Base-by-base conservation (phyloP, 2,797 vertebrate genomes). In the Chaetophractus vellerosus region DNA sequence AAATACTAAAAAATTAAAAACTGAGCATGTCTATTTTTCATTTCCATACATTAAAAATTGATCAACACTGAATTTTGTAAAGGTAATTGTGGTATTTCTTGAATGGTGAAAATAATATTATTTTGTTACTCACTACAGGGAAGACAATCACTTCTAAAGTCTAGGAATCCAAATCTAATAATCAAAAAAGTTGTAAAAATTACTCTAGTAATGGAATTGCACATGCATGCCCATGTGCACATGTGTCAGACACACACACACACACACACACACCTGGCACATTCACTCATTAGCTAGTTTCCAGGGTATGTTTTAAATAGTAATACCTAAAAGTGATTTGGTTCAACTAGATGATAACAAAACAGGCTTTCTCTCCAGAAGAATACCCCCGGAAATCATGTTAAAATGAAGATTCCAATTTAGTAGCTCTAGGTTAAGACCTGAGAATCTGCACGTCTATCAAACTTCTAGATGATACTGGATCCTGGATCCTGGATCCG, bases 171-270 rank as follows among this genome's bases (percentile, higher is more conserved):
- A 18, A 55, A 55, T 18, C 18, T 16, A 55, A 55, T 28, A 28
- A 15, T 31, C 7, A 33, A 63, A 82, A 45, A n/a, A 64, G 23
- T 5, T 31, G 10, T 5, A 11, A 1, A 0, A 1, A 41, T 10
- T 55, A 21, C 1, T 59, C 4, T 23, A 69, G 24, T 6, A 28
- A 16, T 24, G 5, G 8, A 61, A 8, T 33, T 19, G 6, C 1
- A 24, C 8, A 23, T 1, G 1, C 3, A 10, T 9, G 4, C 0
- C 23, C 12, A 11, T 1, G 9, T 2, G 1, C 21, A 12, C 5
- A 23, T 26, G 33, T 5, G 0, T 45, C 45, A 45, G 5, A 7
- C 3, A 23, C 3, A 24, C 14, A 5, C n/a, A 5, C 6, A 52
- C 14, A 84, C 0, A 24, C 2, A 5, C 21, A 1, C 33, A 41